Evolutionary conservation across 1,140 invertebrate genomes (phyloP).

Genomic region (Yoshiicerus persimilis): DNA sequence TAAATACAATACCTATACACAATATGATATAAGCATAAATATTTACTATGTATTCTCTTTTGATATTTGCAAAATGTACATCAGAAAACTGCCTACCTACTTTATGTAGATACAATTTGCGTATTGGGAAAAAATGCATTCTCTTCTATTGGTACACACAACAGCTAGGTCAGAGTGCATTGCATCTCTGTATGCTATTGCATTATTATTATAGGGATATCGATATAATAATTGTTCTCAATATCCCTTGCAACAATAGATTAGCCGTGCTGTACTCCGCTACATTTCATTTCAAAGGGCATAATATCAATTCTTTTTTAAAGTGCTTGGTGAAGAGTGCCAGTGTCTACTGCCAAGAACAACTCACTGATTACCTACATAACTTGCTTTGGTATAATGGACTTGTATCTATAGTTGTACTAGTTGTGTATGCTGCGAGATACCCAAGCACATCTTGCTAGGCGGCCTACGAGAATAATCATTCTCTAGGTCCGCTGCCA

Average conservation of each 20-base stretch:
- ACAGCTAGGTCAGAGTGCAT: not conserved
- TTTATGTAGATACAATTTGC: not conserved
- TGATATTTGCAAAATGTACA: too few relatives aligned
- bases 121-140: not conserved
- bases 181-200: not conserved
- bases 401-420: too few relatives aligned
- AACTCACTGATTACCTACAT: not conserved
- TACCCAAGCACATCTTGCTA: too few relatives aligned
- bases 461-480: too few relatives aligned
- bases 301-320: not conserved
- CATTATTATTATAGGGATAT: not conserved
- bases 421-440: too few relatives aligned
- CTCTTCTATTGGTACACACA: not conserved
- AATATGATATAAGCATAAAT: not conserved
- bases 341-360: not conserved
- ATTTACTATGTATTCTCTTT: not conserved
- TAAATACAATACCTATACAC: too few relatives aligned
- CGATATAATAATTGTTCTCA: not conserved
- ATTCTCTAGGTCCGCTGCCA: too few relatives aligned
- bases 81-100: not conserved
- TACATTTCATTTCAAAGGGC: not conserved
- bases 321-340: not conserved
- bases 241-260: not conserved
- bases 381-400: not conserved
- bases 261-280: not conserved